phyloP scores from a whole-genome alignment of 35 echinoderm and acorn worm species.

The Ophioderma brevispina region DNA sequence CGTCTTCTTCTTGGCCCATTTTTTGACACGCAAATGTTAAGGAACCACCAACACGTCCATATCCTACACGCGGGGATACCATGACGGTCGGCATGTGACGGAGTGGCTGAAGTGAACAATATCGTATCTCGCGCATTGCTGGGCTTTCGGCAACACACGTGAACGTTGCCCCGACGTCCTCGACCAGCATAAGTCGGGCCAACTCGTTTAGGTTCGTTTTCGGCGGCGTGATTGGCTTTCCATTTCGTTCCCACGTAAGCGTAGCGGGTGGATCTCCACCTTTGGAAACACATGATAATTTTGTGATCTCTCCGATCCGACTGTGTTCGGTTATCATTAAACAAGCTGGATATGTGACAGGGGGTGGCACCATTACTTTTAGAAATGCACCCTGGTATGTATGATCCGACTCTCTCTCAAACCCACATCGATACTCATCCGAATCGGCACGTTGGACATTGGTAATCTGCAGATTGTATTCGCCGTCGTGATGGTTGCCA shows the following conservation, averaged over 20 bases:
- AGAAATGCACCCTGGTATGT: not conserved
- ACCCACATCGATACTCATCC: conserved; percentile 8
- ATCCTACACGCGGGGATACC: not conserved
- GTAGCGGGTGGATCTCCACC: not conserved
- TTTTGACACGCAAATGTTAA: not conserved
- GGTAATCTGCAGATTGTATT: not conserved
- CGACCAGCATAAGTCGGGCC: not conserved
- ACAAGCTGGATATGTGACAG: not conserved
- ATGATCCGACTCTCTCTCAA: not conserved
- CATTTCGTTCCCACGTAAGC: not conserved
- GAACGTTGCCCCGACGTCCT: not conserved
- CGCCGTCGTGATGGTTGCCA: not conserved
- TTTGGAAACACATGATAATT: not conserved
- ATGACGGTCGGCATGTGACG: not conserved
- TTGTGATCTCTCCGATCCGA: not conserved
- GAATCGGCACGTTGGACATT: not conserved
- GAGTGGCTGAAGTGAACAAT: not conserved
- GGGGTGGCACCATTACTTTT: not conserved
- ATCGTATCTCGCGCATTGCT: not conserved
- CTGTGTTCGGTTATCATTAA: not conserved
- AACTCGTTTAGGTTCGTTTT: not conserved
- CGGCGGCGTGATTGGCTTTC: not conserved
- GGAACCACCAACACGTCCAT: not conserved
- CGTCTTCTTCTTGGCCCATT: not conserved
- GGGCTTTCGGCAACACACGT: not conserved